Base-by-base conservation (phyloP, 2,797 vertebrate genomes). In the Hephaestus fuliginosus region DNA sequence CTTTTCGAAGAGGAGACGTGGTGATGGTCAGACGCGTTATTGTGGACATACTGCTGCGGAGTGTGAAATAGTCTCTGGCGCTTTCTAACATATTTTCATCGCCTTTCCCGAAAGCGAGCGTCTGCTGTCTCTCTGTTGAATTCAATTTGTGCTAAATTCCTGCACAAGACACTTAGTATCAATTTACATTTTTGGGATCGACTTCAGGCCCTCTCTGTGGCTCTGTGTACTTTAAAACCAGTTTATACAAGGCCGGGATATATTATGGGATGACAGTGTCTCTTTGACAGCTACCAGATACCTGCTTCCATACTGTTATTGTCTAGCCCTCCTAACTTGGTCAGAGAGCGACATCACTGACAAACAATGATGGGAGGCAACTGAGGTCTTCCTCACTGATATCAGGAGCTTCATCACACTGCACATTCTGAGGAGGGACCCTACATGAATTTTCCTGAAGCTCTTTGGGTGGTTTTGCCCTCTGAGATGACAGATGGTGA, bases 231-330 rank as follows among this genome's bases (percentile, higher is more conserved):
- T 83, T 63, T 76, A 82, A 56, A 76, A 77, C 67, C 56, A 67
- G 87, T 87, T 83, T 71, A 76, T 14, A 79, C 73, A 82, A 56
- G n/a, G n/a, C 25, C 41, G 6, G 76, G 17, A 76, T 73, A 66
- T 71, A 58, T 70, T 41, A 75, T 0, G 28, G 67, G 1, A 43
- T 36, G 11, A 72, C 28, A 28, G 36, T 66, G 81, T 84, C 70
- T 51, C 73, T 70, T 60, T 89, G 81, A 90, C 56, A 64, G n/a
- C 44, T 7, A 71, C 60, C 89, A 90, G 88, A 70, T 1, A 70
- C 44, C 43, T 28, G 63, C 68, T 70, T 64, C 67, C 18, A 30
- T 56, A 68, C 25, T 15, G 62, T 65, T 82, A 25, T 14, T 60
- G 53, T 80, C 83, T 68, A 61, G 61, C 33, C 56, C 60, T 41